Base-by-base conservation (phyloP, 2,888 invertebrate species). In the Meandrusa payeni region DNA sequence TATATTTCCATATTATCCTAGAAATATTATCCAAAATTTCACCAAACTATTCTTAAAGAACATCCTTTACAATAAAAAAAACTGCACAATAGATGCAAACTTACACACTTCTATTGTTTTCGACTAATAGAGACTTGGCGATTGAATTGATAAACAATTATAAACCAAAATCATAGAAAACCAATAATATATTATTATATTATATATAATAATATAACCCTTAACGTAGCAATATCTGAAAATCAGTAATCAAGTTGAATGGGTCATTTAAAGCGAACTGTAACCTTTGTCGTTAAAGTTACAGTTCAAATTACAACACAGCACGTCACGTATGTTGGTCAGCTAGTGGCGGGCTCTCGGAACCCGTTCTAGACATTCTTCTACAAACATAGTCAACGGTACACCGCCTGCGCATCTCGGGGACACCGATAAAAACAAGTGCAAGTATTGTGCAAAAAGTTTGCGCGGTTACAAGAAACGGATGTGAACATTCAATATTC, bases 341-440 rank as follows among this genome's bases (percentile, higher is more conserved):
- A 69, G 59, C 70, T 64, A 64, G 61, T 68, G 62, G 59, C 59
- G 59, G 59, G 68, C 56, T 71, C 63, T 59, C 52, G 59, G 65
- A 76, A 76, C 77, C 71, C 69, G 77, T 77, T 68, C 63, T 64
- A 63, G 60, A 65, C 70, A 76, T 75, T 71, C 70, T 69, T 63
- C 61, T 59, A 56, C 55, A 61, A 53, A 59, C 54, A 51, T 52
- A 55, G 46, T 48, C 48, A 65, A 68, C 69, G 69, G 71, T 66
- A 69, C 56, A 49, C 50, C 41, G 48, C 34, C 50, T 37, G 47
- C 46, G 47, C 41, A 46, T 46, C 47, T 33, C 40, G 33, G 33
- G 23, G 37, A 26, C 15, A 27, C 13, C 9, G 1, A 11, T 20
- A 24, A 19, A 40, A 41, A 41, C 26, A 33, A 26, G 13, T 13